Evolutionary conservation across 1,140 invertebrate genomes (phyloP).

Genomic region (Metaphire vulgaris): DNA sequence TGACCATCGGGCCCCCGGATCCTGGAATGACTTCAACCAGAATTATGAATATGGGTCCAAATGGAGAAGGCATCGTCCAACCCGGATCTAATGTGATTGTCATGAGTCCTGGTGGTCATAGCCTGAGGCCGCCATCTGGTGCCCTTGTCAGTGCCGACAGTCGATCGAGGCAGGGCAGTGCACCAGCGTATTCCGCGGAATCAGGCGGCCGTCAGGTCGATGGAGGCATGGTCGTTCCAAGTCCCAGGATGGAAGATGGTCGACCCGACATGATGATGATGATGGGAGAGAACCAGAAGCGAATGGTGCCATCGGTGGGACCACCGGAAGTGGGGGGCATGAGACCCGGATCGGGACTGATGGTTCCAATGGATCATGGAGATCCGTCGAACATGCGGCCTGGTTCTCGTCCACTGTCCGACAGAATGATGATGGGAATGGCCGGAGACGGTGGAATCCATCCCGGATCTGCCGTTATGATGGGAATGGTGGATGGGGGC

Average conservation of each 20-base stretch:
- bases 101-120: not conserved
- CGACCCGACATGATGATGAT: slow-evolving; percentile 10
- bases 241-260: slow-evolving; percentile 1
- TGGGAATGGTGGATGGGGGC: not conserved
- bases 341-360: not conserved
- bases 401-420: not conserved
- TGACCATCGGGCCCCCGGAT: not conserved
- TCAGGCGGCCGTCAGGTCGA: not conserved
- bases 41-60: not conserved
- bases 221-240: not conserved
- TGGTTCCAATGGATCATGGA: not conserved
- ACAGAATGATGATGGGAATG: slow-evolving; percentile 8
- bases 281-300: not conserved
- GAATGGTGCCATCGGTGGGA: not conserved
- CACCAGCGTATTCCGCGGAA: not conserved
- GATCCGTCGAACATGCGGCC: not conserved
- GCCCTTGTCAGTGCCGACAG: not conserved
- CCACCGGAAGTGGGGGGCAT: not conserved
- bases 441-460: not conserved
- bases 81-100: not conserved
- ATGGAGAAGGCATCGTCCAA: not conserved
- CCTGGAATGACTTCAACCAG: not conserved
- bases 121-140: not conserved
- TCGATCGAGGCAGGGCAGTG: not conserved
- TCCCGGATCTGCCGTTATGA: not conserved